Base-by-base conservation (phyloP, 2,888 invertebrate species). In the Trachelus iudaicus region DNA sequence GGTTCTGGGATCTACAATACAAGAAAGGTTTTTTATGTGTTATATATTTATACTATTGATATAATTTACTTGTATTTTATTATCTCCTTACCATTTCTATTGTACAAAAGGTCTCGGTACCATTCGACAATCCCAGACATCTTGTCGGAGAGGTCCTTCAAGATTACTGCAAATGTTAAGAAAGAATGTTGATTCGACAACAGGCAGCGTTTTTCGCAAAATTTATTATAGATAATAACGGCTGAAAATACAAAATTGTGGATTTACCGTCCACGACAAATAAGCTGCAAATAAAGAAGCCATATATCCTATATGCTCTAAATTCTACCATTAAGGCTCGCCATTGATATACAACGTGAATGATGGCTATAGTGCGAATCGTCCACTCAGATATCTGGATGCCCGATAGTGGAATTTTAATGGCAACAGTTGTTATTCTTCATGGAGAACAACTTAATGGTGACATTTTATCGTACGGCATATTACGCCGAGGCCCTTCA, bases 1-100 rank as follows among this genome's bases (percentile, higher is more conserved):
- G 74, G 95, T 95, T 85, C 95, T 92, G 30, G 94, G 94, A 92
- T 95, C 95, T 95, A 92, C 76, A 92, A 93, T 56, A 23, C 56
- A 23, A 56, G 56, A 9, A 56, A 56, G 11, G 33, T 23, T 30
- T 15, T 76, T 56, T 12, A 23, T 13, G 9, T 33, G 33, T 33
- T 12, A 23, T 71, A 69, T 69, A 69, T 69, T 69, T 73, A 15
- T 34, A 15, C 3, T 40, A 40, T 40, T 69, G 23, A 11, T 35
- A 68, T 34, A 73, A 3, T 73, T 12, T 23, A 34, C 12, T 31
- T 11, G 4, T 11, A 73, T 40, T 34, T 33, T 15, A n/a, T 73
- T 30, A 12, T 11, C 31, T 37, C 4, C n/a, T 82, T 87, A 91
- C 91, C 91, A 79, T 82, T 83, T 79, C 79, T 87, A 69, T 89